phyloP scores from a whole-genome alignment of 2,888 invertebrate species.

The Buathra laborator region DNA sequence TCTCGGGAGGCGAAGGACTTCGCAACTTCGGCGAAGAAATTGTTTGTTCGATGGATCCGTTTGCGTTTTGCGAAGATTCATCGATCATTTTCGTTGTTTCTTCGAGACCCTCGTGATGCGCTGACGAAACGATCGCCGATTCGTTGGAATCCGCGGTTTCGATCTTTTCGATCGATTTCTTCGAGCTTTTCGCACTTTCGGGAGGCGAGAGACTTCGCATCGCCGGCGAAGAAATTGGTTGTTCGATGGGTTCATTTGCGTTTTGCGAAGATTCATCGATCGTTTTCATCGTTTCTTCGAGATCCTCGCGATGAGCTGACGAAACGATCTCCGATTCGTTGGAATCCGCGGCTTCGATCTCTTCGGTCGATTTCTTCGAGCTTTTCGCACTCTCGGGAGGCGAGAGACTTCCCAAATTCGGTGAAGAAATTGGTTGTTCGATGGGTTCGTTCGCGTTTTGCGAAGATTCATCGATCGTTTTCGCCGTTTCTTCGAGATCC shows the following conservation, averaged over 20 bases:
- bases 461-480: not conserved
- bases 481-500: not conserved
- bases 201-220: not conserved
- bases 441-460: not conserved
- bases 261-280: not conserved
- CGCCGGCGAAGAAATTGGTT: constrained; percentile 27
- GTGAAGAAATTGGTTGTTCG: constrained; percentile 21
- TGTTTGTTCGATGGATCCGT: constrained; percentile 12
- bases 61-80: not conserved
- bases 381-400: not conserved
- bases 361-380: not conserved
- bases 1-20: not conserved
- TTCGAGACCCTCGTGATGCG: no score
- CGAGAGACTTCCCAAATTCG: not conserved
- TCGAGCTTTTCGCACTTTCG: not conserved
- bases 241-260: not conserved
- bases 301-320: no score
- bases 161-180: not conserved
- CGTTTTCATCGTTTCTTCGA: not conserved
- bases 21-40: constrained; percentile 21
- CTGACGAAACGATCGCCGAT: no score
- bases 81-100: not conserved
- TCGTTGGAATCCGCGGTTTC: no score
- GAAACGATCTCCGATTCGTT: no score
- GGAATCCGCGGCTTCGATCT: not conserved